Base-by-base conservation (phyloP, 2,888 invertebrate genomes). In the Ischnura elegans region DNA sequence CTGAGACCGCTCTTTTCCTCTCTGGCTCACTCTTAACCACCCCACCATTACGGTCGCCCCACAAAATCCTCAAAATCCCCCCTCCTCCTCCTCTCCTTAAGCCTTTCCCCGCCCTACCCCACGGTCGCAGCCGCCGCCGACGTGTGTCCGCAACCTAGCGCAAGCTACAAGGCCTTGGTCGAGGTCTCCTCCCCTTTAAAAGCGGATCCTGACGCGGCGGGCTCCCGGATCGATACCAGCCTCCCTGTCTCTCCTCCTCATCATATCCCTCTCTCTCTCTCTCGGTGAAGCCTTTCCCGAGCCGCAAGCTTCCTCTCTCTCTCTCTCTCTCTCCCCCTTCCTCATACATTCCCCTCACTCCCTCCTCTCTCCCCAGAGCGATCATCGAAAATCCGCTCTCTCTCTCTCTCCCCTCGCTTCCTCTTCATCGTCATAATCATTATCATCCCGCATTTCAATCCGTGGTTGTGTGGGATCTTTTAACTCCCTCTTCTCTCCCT, bases 121-220 rank as follows among this genome's bases (percentile, higher is more conserved):
- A n/a, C 19, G 5, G 51, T 19, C 51, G 51, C 19, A 8, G 13
- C 4, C 13, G 19, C 51, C 51, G 51, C 13, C 51, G 51, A 13
- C 21, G 85, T 42, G 85, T 42, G 90, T 90, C 90, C 90, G 43
- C 61, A 90, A 90, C 90, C 90, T 90, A 90, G 61, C 55, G 43
- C 90, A 90, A 90, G 90, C 61, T 61, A 55, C 90, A 90, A 90
- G 90, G 61, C 90, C 90, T 90, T 90, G 90, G 90, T 66, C 90
- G 90, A 90, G 90, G 90, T 90, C 90, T 90, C 90, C 43, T 51
- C 51, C 51, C 51, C 90, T 55, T 90, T 90, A 55, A 90, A 90
- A 90, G 51, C 46, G 87, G 87, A 87, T 55, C 55, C 55, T 55
- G 55, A 42, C 51, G 87, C 90, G n/a, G 90, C 90, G 36, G 87